These are phyloP conservation scores for Epinephelus moara DNA, from an alignment of 2,113 vertebrate genomes.

Conservation along the genomic window DNA sequence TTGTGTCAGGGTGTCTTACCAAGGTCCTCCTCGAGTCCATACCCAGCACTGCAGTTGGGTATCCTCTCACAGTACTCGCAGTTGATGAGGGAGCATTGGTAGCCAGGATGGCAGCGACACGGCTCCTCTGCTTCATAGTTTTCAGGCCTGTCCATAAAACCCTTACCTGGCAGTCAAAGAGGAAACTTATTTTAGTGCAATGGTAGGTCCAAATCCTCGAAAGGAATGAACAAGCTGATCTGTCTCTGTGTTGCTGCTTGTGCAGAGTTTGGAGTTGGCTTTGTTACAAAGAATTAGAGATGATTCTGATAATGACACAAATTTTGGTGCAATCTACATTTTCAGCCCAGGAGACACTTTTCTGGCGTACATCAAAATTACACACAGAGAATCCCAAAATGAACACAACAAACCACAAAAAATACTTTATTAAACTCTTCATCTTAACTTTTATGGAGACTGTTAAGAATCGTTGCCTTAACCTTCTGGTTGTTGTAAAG, in stretches of 20 bases:
- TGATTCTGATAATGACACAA: neutral
- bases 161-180: conserved; percentile 84
- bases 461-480: neutral
- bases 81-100: conserved; percentile 89
- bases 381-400: neutral
- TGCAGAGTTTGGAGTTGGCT: neutral
- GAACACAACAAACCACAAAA: neutral
- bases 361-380: neutral
- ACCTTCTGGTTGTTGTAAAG: neutral
- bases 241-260: neutral
- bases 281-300: neutral
- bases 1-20: conserved; percentile 61
- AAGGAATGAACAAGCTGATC: neutral
- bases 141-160: conserved; percentile 82
- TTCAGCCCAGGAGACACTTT: neutral
- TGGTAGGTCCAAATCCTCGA: neutral
- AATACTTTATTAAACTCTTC: neutral
- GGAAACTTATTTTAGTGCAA: neutral
- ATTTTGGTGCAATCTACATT: neutral
- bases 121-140: conserved; percentile 84
- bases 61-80: conserved; percentile 91
- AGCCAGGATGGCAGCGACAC: conserved; percentile 87
- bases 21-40: conserved; percentile 77
- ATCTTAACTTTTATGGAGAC: neutral
- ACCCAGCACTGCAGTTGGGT: conserved; percentile 84